Evolutionary conservation across 2,113 vertebrate genomes (phyloP).

Genomic region (Hippocampus abdominalis): DNA sequence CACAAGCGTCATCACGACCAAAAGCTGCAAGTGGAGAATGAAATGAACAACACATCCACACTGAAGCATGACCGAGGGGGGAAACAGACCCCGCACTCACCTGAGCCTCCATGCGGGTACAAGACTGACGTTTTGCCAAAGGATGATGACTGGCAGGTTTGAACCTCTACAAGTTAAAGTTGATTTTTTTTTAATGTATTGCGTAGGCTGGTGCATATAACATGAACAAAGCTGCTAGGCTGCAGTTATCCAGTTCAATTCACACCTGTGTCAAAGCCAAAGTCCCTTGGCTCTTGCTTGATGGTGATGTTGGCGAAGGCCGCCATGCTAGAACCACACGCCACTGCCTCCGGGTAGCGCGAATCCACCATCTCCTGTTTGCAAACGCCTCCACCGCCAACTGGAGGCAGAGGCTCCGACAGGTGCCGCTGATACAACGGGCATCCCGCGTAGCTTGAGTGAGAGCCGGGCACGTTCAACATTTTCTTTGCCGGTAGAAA

Average conservation of each 20-base stretch:
- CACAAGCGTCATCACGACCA: conserved; percentile 82
- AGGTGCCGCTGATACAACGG: conserved; percentile 87
- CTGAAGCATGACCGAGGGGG: neutral
- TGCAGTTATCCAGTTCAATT: neutral
- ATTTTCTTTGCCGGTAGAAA: conserved; percentile 52
- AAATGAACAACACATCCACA: neutral
- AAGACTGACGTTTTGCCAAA: conserved; percentile 77
- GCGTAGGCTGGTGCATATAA: neutral
- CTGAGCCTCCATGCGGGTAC: conserved; percentile 72
- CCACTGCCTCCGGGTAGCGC: conserved; percentile 72
- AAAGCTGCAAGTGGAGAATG: conserved; percentile 67
- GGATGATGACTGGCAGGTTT: conserved; percentile 83
- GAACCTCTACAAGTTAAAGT: conserved; percentile 76
- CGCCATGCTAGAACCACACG: conserved; percentile 58
- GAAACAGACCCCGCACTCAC: conserved; percentile 59
- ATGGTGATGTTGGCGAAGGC: conserved; percentile 81
- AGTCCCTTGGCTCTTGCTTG: conserved; percentile 92
- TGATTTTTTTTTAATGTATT: neutral
- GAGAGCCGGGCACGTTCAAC: conserved; percentile 68
- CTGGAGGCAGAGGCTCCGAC: conserved; percentile 80
- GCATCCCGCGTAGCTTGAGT: conserved; percentile 66
- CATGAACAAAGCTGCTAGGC: neutral
- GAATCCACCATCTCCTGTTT: conserved; percentile 90
- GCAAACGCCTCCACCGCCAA: conserved; percentile 74
- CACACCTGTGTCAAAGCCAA: conserved; percentile 86